Percentiles rank a stretch among this genome's conserved stretches.
These are phyloP conservation scores for Phymatocera aterrima DNA, from an alignment of 2,888 invertebrate species.

Conservation along the genomic window DNA sequence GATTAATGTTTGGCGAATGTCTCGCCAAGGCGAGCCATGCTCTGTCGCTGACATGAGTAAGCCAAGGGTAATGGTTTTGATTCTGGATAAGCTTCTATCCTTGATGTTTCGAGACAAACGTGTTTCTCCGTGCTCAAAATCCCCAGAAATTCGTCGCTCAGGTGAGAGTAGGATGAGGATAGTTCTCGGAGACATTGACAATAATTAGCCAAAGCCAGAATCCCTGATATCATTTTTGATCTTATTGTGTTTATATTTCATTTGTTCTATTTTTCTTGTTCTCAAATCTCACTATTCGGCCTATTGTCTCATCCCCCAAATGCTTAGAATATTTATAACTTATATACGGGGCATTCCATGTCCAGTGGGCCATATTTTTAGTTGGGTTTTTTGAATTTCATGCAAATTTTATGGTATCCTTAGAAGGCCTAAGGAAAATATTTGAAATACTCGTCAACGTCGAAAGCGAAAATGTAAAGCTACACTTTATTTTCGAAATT, in stretches of 20 bases:
- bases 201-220: slow-evolving; percentile 62
- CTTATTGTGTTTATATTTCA: no score
- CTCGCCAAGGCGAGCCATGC: slow-evolving; percentile 65
- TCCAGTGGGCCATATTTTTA: no score
- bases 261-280: background rate
- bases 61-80: slow-evolving; percentile 62
- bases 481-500: no score
- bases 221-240: slow-evolving; percentile 60
- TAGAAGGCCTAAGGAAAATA: no score
- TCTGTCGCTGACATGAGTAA: slow-evolving; percentile 60
- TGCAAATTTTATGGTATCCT: no score
- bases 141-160: slow-evolving; percentile 69
- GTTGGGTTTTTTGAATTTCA: no score
- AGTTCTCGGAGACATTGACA: slow-evolving; percentile 67
- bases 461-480: no score
- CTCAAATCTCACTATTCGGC: background rate
- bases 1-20: slow-evolving; percentile 65
- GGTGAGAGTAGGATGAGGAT: slow-evolving; percentile 67
- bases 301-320: no score
- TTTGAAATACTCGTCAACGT: no score
- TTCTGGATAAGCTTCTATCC: slow-evolving; percentile 68
- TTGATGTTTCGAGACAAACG: slow-evolving; percentile 63
- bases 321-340: no score
- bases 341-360: no score
- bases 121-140: slow-evolving; percentile 63